These are phyloP conservation scores for Aleiodes leptofemur DNA, from an alignment of 2,888 invertebrate species.

Conservation along the genomic window DNA sequence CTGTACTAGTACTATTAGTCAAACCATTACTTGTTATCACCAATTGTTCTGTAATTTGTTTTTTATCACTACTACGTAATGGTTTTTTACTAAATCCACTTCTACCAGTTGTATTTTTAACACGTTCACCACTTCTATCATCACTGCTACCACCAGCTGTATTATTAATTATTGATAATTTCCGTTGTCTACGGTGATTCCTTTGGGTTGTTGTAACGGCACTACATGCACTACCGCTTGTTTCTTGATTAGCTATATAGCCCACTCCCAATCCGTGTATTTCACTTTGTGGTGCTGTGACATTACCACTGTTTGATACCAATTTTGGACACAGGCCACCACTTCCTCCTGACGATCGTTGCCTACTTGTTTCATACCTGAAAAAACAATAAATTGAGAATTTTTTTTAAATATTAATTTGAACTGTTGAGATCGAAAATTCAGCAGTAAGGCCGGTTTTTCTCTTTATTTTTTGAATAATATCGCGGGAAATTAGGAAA, in stretches of 20 bases:
- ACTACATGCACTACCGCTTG: slow-evolving; percentile 63
- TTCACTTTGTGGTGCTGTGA: slow-evolving; percentile 27
- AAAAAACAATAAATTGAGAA: slow-evolving; percentile 51
- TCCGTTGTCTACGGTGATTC: slow-evolving; percentile 70
- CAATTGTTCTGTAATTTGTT: slow-evolving; percentile 62
- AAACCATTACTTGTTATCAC: slow-evolving; percentile 70
- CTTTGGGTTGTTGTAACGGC: slow-evolving; percentile 66
- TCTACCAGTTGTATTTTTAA: slow-evolving; percentile 48
- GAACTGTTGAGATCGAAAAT: too few relatives aligned
- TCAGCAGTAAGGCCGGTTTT: too few relatives aligned
- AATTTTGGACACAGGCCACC: slow-evolving; percentile 72
- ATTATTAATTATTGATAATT: slow-evolving; percentile 69
- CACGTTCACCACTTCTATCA: not conserved
- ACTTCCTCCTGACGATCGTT: slow-evolving; percentile 71
- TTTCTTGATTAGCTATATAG: slow-evolving; percentile 72
- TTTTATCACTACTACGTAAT: slow-evolving; percentile 55
- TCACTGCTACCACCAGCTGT: slow-evolving; percentile 61
- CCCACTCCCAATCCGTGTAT: slow-evolving; percentile 70
- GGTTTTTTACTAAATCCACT: slow-evolving; percentile 62
- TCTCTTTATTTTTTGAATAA: too few relatives aligned
- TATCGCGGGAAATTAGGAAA: too few relatives aligned
- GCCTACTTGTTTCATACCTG: slow-evolving; percentile 75
- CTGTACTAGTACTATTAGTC: slow-evolving; percentile 63
- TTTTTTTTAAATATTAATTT: too few relatives aligned
- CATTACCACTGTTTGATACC: slow-evolving; percentile 69